Percentiles rank a stretch among this genome's conserved stretches.
These are phyloP conservation scores for Pteronura brasiliensis DNA, from an alignment of 2,113 vertebrate genomes.

Conservation along the genomic window DNA sequence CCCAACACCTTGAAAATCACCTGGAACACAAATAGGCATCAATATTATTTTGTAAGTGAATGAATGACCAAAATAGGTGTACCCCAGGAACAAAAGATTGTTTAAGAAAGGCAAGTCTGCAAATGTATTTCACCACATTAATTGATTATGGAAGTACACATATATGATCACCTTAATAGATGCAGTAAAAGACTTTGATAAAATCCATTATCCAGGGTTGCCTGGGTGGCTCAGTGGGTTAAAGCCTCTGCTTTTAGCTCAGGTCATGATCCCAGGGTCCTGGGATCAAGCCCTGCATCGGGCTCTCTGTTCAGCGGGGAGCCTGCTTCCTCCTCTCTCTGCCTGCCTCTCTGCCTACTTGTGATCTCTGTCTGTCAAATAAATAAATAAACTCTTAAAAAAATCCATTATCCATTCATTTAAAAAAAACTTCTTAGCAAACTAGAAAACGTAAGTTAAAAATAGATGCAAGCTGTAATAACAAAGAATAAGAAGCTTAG, in stretches of 20 bases:
- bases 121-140: slow-evolving; percentile 1
- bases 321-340: too few species aligned
- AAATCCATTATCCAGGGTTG: not conserved
- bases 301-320: too few species aligned
- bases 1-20: not conserved
- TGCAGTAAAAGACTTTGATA: not conserved
- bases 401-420: not conserved
- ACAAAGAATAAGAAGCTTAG: not conserved
- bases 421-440: not conserved
- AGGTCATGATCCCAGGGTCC: too few species aligned
- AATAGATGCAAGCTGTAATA: not conserved
- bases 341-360: too few species aligned
- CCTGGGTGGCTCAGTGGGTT: too few species aligned
- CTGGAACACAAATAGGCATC: not conserved
- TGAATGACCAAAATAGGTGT: not conserved
- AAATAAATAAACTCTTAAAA: not conserved
- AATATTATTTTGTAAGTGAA: not conserved
- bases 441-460: slow-evolving; percentile 1
- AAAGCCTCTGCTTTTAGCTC: too few species aligned
- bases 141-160: not conserved
- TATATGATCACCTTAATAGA: not conserved
- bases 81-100: not conserved
- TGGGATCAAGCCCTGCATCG: too few species aligned
- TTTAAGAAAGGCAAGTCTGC: not conserved
- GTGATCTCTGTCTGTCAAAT: too few species aligned